Evolutionary conservation across 2,888 invertebrate genomes (phyloP), one percentile per base, ranked within the genome.

Genomic region (Monopis laevigella): DNA sequence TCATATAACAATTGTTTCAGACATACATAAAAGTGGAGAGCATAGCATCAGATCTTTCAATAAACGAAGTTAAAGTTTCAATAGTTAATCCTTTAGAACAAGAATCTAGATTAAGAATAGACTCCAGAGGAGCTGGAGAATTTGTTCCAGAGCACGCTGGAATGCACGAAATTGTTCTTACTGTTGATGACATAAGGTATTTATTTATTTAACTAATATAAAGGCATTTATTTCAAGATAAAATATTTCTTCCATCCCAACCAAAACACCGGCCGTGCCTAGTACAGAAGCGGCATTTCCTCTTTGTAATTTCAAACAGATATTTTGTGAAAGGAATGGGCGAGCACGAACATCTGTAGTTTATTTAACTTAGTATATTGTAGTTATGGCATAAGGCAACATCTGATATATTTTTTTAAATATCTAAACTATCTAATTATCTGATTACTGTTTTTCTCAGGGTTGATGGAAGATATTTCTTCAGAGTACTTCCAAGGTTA

Each of bases 101-200:
- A 45, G 84, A 85, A 51, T 83, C 83, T 14, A 66, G 68, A 46
- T 70, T 88, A 39, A 86, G 86, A 43, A 65, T 92, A 45, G 88
- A 89, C 51, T 71, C 83, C 5, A 84, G 87, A 24, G 95, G 93
- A 1, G 88, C 89, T 48, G 96, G 95, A 6, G 87, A 88, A 44
- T 97, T 93, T 57, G 84, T 90, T 6, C 95, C 97, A 0, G 89
- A 90, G 48, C 93, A 94, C 67, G 90, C 95, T 51, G 97, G 97
- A 48, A 93, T 95, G 89, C 96, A 97, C 64, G 93, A 93, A 58
- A 84, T 89, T 41, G 80, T 88, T 1, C 85, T 89, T 13, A 84
- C 85, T 30, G 83, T 84, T 41, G 86, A 85, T 39, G 85, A 88
- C 43, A 86, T 85, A 45, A 78, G 78, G 81, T 82, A 58, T 11